Conservation (phyloP, 64 coral and sea anemone genomes). For the Dendronephthya gigantea region DNA sequence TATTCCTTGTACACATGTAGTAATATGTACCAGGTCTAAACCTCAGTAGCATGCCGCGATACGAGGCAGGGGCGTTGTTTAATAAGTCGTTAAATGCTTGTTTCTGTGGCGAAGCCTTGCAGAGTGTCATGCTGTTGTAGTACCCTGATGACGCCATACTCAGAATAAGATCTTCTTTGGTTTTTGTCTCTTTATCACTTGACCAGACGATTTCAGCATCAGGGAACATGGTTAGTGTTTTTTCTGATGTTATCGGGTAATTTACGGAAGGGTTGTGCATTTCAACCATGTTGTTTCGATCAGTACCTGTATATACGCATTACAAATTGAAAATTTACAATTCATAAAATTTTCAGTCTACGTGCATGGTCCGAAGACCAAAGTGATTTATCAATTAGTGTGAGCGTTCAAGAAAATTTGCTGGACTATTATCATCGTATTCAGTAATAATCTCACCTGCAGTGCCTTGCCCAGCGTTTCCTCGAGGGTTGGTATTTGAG, state of each 20-base stretch:
- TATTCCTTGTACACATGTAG: too few relatives aligned
- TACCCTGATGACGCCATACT: neutral
- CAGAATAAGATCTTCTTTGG: conserved; percentile 3
- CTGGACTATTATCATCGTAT: too few relatives aligned
- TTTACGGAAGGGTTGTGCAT: neutral
- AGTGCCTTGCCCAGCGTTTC: neutral
- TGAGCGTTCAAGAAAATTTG: too few relatives aligned
- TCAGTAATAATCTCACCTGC: neutral
- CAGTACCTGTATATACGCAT: neutral
- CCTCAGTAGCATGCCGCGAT: neutral
- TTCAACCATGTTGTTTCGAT: conserved; percentile 15
- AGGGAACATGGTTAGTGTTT: neutral
- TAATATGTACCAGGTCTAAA: neutral
- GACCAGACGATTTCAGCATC: neutral
- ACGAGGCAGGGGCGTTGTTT: conserved; percentile 3
- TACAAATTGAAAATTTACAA: neutral
- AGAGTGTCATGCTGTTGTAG: neutral
- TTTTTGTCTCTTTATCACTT: neutral
- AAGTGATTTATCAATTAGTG: too few relatives aligned
- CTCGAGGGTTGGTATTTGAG: neutral
- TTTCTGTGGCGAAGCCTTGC: neutral
- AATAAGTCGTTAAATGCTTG: neutral
- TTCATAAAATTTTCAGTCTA: neutral
- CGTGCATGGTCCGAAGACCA: too few relatives aligned
- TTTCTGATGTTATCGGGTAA: neutral